Evolutionary conservation across 1,140 invertebrate genomes (phyloP).

Genomic region (Zaprionus capensis): DNA sequence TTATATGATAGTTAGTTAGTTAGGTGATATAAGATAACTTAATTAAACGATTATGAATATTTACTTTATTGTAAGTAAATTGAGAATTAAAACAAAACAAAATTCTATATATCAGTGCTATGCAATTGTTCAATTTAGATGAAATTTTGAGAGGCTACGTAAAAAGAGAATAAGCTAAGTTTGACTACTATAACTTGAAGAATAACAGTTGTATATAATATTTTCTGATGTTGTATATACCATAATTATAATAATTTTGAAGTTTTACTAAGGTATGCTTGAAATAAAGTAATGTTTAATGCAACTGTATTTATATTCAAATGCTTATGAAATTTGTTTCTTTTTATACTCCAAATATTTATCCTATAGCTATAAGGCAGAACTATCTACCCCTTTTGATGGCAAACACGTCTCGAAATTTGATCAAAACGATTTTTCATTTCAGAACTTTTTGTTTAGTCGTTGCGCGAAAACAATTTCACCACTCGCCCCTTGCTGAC

Average conservation of each 20-base stretch:
- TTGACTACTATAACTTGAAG: background rate
- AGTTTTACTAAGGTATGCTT: background rate
- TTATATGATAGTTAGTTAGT: background rate
- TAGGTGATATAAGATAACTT: background rate
- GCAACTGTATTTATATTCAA: too few relatives aligned
- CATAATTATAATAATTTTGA: background rate
- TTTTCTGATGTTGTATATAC: background rate
- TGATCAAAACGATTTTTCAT: conserved; percentile 65
- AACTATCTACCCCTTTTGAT: conserved; percentile 9
- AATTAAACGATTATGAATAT: background rate
- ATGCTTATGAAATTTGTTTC: too few relatives aligned
- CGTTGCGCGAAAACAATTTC: conserved; percentile 41
- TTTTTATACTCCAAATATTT: too few relatives aligned
- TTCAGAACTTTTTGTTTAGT: conserved; percentile 55
- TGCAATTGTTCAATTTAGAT: too few relatives aligned
- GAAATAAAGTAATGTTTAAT: background rate
- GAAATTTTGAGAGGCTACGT: too few relatives aligned
- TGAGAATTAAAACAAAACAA: too few relatives aligned
- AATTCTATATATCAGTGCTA: too few relatives aligned
- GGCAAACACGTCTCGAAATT: conserved; percentile 11
- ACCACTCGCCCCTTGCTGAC: conserved; percentile 34
- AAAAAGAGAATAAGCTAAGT: background rate
- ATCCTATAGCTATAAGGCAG: background rate
- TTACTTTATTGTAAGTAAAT: background rate
- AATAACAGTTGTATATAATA: background rate